These are phyloP conservation scores for Diploscapter pachys DNA, from an alignment of 1,140 invertebrate genomes.

Conservation along the genomic window DNA sequence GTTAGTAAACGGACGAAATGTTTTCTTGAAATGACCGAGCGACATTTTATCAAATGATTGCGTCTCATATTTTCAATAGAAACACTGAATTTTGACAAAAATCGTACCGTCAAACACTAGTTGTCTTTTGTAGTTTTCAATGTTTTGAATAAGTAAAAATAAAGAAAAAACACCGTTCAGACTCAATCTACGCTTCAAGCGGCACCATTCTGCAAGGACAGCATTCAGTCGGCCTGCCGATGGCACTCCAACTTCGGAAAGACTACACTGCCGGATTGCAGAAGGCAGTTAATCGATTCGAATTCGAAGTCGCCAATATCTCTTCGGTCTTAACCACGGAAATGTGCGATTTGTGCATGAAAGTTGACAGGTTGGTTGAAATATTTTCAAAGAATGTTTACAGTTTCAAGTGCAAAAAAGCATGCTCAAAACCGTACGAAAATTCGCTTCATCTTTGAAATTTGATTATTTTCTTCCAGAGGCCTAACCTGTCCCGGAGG, in stretches of 20 bases:
- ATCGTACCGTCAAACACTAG: no score
- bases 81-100: background rate
- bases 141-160: no score
- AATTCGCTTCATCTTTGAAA: no score
- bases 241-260: slow-evolving; percentile 13
- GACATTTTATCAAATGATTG: no score
- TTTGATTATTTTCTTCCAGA: background rate
- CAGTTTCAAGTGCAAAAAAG: background rate
- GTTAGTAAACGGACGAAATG: slow-evolving; percentile 52
- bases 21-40: slow-evolving; percentile 62
- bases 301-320: slow-evolving; percentile 46
- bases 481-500: slow-evolving; percentile 62
- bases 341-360: slow-evolving; percentile 42
- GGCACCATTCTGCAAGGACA: slow-evolving; percentile 7
- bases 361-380: no score
- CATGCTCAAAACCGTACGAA: background rate
- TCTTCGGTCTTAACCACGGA: slow-evolving; percentile 42
- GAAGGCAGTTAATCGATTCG: slow-evolving; percentile 69
- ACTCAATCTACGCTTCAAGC: slow-evolving; percentile 8
- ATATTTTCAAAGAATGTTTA: slow-evolving; percentile 4
- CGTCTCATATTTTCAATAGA: background rate
- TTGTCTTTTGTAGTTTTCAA: no score
- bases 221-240: slow-evolving; percentile 8
- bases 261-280: slow-evolving; percentile 61
- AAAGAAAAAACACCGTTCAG: background rate